These are phyloP conservation scores for Heterodera filipjevi DNA, from an alignment of 2,888 invertebrate species.

Conservation along the genomic window DNA sequence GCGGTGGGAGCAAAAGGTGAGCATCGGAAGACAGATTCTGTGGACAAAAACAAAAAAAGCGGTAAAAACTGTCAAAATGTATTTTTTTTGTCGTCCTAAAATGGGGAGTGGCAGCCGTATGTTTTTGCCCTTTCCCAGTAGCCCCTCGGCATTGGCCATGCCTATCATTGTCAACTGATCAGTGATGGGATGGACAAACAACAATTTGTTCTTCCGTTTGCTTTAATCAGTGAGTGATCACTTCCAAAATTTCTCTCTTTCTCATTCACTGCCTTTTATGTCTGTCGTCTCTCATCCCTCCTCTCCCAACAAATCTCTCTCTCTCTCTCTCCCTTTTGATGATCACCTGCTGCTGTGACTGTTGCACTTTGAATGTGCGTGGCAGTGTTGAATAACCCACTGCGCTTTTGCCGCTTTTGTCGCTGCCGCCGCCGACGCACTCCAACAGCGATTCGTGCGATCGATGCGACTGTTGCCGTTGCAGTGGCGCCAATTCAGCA, in stretches of 20 bases:
- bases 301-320: not conserved
- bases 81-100: too few species aligned
- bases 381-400: not conserved
- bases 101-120: too few species aligned
- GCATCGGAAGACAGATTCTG: not conserved
- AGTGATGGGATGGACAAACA: too few species aligned
- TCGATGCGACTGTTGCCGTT: conserved; percentile 20
- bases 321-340: not conserved
- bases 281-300: too few species aligned
- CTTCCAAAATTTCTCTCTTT: not conserved
- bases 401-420: not conserved
- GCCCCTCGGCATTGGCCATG: too few species aligned
- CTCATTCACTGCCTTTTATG: too few species aligned
- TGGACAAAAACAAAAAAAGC: not conserved
- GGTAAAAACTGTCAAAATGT: too few species aligned
- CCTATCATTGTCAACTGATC: too few species aligned
- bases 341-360: not conserved
- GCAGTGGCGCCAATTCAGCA: not conserved
- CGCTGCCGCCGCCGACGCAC: not conserved
- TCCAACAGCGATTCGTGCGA: conserved; percentile 27
- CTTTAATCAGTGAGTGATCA: not conserved
- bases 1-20: not conserved
- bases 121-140: too few species aligned
- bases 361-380: not conserved
- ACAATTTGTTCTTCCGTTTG: too few species aligned